Percentiles rank a stretch among this genome's conserved stretches.
Evolutionary conservation across 2,888 invertebrate genomes (phyloP).

Genomic region (Coleophora deauratella): DNA sequence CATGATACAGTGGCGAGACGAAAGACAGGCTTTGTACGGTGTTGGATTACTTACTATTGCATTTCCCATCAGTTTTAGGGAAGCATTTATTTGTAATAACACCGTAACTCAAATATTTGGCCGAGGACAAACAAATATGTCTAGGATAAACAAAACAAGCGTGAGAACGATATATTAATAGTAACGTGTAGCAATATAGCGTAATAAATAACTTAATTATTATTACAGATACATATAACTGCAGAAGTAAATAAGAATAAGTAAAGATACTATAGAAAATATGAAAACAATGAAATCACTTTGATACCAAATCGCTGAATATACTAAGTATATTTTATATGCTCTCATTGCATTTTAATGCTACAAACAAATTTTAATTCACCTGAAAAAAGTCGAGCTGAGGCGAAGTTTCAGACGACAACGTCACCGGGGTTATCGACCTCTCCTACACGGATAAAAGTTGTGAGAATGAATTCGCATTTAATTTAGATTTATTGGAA

Average conservation of each 20-base stretch:
- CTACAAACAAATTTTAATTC: no score
- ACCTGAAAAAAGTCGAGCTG: constrained; percentile 18
- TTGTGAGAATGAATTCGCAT: constrained; percentile 44
- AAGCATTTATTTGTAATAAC: constrained; percentile 47
- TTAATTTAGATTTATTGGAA: constrained; percentile 45
- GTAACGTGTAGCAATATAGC: no score
- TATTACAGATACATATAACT: no score
- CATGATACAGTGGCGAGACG: constrained; percentile 34
- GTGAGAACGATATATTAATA: constrained; percentile 23
- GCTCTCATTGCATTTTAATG: no score
- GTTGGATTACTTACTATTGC: constrained; percentile 58
- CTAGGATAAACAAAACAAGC: constrained; percentile 19
- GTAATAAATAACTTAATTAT: no score
- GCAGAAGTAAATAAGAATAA: no score
- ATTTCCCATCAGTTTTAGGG: constrained; percentile 20
- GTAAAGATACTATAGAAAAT: no score
- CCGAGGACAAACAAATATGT: constrained; percentile 28
- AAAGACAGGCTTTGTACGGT: constrained; percentile 62
- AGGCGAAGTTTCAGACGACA: constrained; percentile 32
- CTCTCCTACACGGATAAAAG: constrained; percentile 45
- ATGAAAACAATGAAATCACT: no score
- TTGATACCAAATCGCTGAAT: no score
- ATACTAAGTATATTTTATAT: no score
- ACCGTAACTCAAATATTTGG: constrained; percentile 48
- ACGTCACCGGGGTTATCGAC: constrained; percentile 56